These are phyloP conservation scores for Equus quagga DNA, from an alignment of 2,113 vertebrate genomes.

Conservation along the genomic window DNA sequence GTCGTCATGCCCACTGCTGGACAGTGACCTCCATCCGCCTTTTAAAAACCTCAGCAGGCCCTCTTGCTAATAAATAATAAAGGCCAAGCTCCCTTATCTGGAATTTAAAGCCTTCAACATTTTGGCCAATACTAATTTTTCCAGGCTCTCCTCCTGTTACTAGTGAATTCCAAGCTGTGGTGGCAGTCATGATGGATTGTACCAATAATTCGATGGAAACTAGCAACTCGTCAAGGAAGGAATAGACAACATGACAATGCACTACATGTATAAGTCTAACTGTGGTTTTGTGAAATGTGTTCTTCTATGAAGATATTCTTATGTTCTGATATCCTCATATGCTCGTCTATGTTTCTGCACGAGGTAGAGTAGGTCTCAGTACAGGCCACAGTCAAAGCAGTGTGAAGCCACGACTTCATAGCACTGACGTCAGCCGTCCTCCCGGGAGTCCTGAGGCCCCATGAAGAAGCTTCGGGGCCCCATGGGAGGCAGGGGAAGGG, in stretches of 20 bases:
- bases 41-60: not conserved
- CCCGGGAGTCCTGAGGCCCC: not conserved
- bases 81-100: not conserved
- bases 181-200: not conserved
- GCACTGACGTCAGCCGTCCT: not conserved
- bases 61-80: not conserved
- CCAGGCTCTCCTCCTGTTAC: too few relatives aligned
- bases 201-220: not conserved
- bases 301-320: too few relatives aligned
- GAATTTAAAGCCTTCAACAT: not conserved
- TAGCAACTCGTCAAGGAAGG: not conserved
- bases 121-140: not conserved
- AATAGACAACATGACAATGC: not conserved
- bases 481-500: not conserved
- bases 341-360: not conserved
- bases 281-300: not conserved
- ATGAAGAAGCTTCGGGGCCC: not conserved
- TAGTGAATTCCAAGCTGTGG: not conserved
- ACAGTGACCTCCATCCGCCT: not conserved
- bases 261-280: fast-evolving
- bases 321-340: too few relatives aligned
- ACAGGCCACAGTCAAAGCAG: not conserved
- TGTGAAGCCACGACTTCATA: not conserved
- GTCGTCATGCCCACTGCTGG: not conserved
- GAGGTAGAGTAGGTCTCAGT: not conserved